Base-by-base conservation (phyloP, 2,113 vertebrate genomes). In the Xerus inauris region DNA sequence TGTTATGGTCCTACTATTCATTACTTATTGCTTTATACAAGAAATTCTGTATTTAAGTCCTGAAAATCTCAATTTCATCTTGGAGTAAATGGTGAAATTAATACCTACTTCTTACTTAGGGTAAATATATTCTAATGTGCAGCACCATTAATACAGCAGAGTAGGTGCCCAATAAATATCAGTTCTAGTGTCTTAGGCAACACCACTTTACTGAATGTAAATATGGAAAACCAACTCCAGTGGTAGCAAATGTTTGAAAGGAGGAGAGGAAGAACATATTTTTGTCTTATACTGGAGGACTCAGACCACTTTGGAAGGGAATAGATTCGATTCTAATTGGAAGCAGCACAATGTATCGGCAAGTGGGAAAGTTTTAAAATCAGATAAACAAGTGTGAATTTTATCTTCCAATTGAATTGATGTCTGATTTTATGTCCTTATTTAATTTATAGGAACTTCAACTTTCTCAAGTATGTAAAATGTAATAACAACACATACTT, bases 381-480 rank as follows among this genome's bases (percentile, higher is more conserved):
- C 26, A 90, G 30, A 64, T 38, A 69, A 67, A 62, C 17, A 40
- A 71, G 28, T n/a, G 14, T n/a, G 47, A 77, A 51, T 77, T 92
- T 94, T 42, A 87, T 80, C 7, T 76, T 90, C 72, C 83, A 38
- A 75, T 92, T 49, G 64, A 32, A 32, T 65, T 80, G 71, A 86
- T 62, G 22, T 54, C 42, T 72, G 24, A 72, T 82, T 87, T 87
- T 82, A 80, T 59, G 81, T 40, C n/a, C 75, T 94, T 89, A 80
- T 75, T 89, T 88, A 87, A 64, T 75, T 54, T 89, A 75, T 26
- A 88, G 51, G 17, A 84, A 73, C 20, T 81, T 91, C 9, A 54
- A 45, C 28, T 84, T 89, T 87, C 64, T 95, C 51, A 57, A n/a
- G n/a, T 79, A 42, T 84, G 11, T 62, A 84, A 95, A 89, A 75